Conservation (phyloP, 2,797 vertebrate genomes). For the Harpagifer antarcticus region DNA sequence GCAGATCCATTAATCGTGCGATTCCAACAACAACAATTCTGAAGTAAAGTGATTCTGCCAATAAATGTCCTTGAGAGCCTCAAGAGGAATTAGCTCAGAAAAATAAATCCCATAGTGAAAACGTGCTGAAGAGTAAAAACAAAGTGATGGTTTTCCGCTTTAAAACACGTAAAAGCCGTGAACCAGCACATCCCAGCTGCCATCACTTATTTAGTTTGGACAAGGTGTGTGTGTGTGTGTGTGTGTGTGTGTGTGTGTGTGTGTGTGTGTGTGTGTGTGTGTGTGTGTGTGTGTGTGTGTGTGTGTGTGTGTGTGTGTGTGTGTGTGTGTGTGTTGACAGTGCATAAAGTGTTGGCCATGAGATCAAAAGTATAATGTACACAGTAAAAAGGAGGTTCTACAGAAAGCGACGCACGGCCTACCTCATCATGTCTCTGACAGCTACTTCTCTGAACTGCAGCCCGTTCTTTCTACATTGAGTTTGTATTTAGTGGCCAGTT, state of each 20-base stretch:
- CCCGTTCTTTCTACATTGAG: no score
- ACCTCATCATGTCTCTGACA: no score
- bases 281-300: no score
- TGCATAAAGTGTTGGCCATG: slow-evolving; percentile 37
- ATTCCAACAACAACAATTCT: neutral
- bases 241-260: neutral
- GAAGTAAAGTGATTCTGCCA: neutral
- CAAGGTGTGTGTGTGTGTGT: slow-evolving; percentile 12
- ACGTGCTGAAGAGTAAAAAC: neutral
- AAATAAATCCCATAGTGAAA: slow-evolving; percentile 1
- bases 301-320: slow-evolving; percentile 11
- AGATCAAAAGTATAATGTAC: slow-evolving; percentile 29
- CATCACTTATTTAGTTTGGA: neutral
- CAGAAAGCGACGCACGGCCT: neutral
- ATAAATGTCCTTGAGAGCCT: neutral
- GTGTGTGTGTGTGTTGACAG: slow-evolving; percentile 15
- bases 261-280: no score
- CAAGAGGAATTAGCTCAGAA: neutral
- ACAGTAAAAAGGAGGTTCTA: slow-evolving; percentile 15
- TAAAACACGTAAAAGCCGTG: neutral
- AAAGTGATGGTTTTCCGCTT: neutral
- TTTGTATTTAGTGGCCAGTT: no score
- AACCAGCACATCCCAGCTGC: neutral
- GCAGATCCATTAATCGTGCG: neutral
- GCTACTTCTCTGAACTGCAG: no score